Conservation (phyloP, 2,797 vertebrate species). For the Buceros bicornis region DNA sequence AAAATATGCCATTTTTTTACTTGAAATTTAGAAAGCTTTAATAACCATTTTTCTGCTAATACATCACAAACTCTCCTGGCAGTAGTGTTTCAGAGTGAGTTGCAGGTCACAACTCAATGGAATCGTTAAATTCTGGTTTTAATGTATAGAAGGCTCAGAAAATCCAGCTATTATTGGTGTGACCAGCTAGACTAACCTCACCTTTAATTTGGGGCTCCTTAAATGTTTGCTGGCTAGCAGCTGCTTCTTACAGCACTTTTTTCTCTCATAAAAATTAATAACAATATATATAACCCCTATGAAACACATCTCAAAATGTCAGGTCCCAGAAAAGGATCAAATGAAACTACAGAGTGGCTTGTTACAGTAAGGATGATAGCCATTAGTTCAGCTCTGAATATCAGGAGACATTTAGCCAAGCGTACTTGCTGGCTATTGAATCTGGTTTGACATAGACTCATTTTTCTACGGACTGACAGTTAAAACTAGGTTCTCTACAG, state of each 20-base stretch:
- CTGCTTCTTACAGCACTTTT: background rate
- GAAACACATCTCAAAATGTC: background rate
- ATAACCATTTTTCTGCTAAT: background rate
- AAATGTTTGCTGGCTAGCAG: background rate
- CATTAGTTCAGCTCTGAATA: slow-evolving; percentile 48
- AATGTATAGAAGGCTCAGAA: background rate
- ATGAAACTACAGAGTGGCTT: background rate
- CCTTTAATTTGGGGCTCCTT: background rate
- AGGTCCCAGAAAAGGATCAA: background rate
- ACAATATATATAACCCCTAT: background rate
- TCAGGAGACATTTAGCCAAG: background rate
- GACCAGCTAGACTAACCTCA: background rate
- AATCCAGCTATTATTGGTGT: background rate
- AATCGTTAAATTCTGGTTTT: background rate
- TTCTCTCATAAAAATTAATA: background rate
- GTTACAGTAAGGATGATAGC: background rate
- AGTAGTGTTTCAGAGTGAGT: background rate
- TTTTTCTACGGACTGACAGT: slow-evolving; percentile 9
- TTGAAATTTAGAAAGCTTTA: background rate
- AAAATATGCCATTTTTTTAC: background rate
- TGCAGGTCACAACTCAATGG: background rate
- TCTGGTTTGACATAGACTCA: background rate
- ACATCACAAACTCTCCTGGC: background rate
- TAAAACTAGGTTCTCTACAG: slow-evolving; percentile 1
- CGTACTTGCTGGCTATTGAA: background rate